Evolutionary conservation across 1,140 invertebrate species (phyloP).

Genomic region (Drosophila ercepeae): DNA sequence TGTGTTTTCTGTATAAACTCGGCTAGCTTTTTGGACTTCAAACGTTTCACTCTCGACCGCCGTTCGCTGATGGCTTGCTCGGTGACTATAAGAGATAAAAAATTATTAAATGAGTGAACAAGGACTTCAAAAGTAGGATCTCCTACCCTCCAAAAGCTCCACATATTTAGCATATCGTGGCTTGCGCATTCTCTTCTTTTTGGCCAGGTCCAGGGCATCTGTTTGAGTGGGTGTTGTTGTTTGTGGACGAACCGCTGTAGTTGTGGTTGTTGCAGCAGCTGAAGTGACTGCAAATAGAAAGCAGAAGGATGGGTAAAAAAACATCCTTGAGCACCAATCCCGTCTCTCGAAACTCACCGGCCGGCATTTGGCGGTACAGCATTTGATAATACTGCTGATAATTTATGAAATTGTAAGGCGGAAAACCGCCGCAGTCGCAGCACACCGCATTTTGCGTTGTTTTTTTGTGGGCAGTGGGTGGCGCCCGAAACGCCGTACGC

Average conservation of each 20-base stretch:
- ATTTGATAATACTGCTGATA: constrained; percentile 80
- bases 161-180: constrained; percentile 78
- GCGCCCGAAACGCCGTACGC: constrained; percentile 45
- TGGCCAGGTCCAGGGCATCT: constrained; percentile 48
- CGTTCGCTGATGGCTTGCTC: constrained; percentile 86
- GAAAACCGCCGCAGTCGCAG: constrained; percentile 40
- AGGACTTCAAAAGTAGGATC: background rate
- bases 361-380: constrained; percentile 62
- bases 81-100: constrained; percentile 85
- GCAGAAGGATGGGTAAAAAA: constrained; percentile 3
- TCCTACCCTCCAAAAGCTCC: constrained; percentile 72
- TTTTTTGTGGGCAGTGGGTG: constrained; percentile 29
- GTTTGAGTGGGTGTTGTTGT: constrained; percentile 68
- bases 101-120: background rate
- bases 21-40: constrained; percentile 87
- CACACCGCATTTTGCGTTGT: constrained; percentile 44
- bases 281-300: constrained; percentile 8
- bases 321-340: no score
- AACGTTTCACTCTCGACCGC: constrained; percentile 87
- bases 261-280: constrained; percentile 30
- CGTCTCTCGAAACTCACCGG: constrained; percentile 41
- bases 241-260: constrained; percentile 34
- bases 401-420: constrained; percentile 52
- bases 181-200: constrained; percentile 70
- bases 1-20: constrained; percentile 86